phyloP scores from a whole-genome alignment of 2,113 vertebrate species.

The Dromiciops gliroides region DNA sequence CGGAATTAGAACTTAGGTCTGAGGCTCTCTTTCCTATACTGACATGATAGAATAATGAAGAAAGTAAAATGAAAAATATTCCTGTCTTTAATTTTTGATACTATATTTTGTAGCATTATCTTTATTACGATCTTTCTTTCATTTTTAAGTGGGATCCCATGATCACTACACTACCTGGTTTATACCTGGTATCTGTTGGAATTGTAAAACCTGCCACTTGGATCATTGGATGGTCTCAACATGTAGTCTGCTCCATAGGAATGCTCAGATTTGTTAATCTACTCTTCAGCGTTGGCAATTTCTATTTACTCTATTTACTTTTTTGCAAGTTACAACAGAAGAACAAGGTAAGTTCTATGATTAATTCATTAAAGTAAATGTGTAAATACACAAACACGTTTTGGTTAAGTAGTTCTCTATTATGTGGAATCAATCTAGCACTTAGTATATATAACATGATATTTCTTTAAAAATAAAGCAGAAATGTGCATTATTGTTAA shows the following conservation, averaged over 20 bases:
- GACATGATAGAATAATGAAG: neutral
- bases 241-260: slow-evolving; percentile 90
- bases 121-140: slow-evolving; percentile 15
- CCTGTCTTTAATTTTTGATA: neutral
- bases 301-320: slow-evolving; percentile 93
- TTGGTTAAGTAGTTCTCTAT: neutral
- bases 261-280: slow-evolving; percentile 97
- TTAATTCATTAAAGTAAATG: slow-evolving; percentile 14
- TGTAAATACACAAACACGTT: neutral
- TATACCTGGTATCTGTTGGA: slow-evolving; percentile 94
- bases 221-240: slow-evolving; percentile 90
- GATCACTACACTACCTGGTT: slow-evolving; percentile 96
- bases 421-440: slow-evolving; percentile 6
- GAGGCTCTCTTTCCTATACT: neutral
- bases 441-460: neutral
- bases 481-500: neutral
- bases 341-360: slow-evolving; percentile 88
- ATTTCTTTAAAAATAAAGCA: slow-evolving; percentile 16
- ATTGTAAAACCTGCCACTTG: slow-evolving; percentile 90
- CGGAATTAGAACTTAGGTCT: neutral
- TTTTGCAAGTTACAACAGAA: slow-evolving; percentile 89
- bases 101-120: neutral
- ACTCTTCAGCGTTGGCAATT: slow-evolving; percentile 94
- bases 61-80: neutral
- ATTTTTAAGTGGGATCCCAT: slow-evolving; percentile 95